Evolutionary conservation across 2,113 vertebrate species (phyloP), one percentile per base, ranked within the genome.

Genomic region (Solea solea): DNA sequence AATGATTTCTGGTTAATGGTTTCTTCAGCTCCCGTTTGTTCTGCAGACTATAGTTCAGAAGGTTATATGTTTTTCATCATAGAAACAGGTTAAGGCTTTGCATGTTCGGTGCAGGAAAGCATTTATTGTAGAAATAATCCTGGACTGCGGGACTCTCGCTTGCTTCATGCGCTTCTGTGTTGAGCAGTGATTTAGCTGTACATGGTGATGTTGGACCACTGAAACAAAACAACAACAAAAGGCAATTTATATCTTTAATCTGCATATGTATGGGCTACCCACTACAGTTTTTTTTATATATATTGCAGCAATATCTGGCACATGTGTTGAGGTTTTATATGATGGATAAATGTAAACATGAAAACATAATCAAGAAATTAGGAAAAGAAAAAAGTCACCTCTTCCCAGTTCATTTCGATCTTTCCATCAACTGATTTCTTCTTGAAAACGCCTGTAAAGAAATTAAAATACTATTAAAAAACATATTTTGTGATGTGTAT

Each of bases 161-260:
- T 11, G 25, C 46, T 28, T 63, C 0, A 10, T 39, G 28, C 25
- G 62, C 25, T n/a, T 9, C 21, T 42, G 42, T 50, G 44, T 39
- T 7, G 11, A n/a, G 14, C 40, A 27, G 21, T 1, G 7, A 13
- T 78, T 34, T 74, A 85, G 67, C 55, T 76, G 66, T 83, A 81
- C 59, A 76, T 3, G 1, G n/a, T 13, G 7, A n/a, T 3, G 21
- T 7, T 5, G 45, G 48, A 40, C 50, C 46, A 81, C 83, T 88
- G 69, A 54, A 83, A 81, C 5, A 51, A 34, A 71, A 53, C 34
- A 34, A 34, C 3, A 34, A 34, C 9, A 40, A 65, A 40, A 64
- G 11, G 14, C 1, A 50, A 12, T 49, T 76, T 50, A 7, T 9
- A 46, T 9, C 34, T 34, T 34, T 34, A 34, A 34, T 34, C 34